These are phyloP conservation scores for Bursaphelenchus okinawaensis DNA, from an alignment of 2,888 invertebrate genomes.

Conservation along the genomic window DNA sequence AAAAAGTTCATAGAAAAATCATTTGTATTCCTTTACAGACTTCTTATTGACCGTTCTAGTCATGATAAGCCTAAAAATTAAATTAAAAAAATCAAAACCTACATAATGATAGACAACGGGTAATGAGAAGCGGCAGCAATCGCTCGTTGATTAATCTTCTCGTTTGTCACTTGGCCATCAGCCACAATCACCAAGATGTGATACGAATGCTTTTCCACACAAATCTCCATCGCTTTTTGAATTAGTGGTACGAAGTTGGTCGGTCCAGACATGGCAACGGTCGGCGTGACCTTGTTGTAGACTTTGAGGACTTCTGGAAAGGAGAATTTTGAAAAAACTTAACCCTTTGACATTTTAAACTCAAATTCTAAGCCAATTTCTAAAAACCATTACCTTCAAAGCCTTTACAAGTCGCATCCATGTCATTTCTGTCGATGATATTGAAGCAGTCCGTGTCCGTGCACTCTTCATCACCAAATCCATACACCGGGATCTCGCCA, in stretches of 20 bases:
- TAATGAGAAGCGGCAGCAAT: conserved; percentile 62
- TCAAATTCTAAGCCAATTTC: no score
- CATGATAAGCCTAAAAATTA: not conserved
- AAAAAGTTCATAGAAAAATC: no score
- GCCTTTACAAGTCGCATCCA: conserved; percentile 58
- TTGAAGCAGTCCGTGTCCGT: conserved; percentile 50
- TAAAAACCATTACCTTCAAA: conserved; percentile 44
- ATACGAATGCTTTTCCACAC: conserved; percentile 59
- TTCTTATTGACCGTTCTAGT: no score
- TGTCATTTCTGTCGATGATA: conserved; percentile 48
- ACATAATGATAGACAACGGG: conserved; percentile 62
- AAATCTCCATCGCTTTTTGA: conserved; percentile 57
- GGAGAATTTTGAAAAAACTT: not conserved
- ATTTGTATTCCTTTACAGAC: no score
- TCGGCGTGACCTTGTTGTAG: conserved; percentile 60
- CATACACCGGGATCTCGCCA: conserved; percentile 62
- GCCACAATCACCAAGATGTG: conserved; percentile 63
- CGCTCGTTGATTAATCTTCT: conserved; percentile 60
- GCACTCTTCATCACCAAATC: conserved; percentile 61
- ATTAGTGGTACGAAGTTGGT: conserved; percentile 63
- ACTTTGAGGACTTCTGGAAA: conserved; percentile 60
- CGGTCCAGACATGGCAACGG: conserved; percentile 61
- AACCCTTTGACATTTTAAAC: not conserved
- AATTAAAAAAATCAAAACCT: conserved; percentile 12
- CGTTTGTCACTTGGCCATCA: conserved; percentile 63